Percentiles rank a stretch among this genome's conserved stretches.
These are phyloP conservation scores for Heliconius cydno DNA, from an alignment of 2,888 invertebrate species.

Conservation along the genomic window DNA sequence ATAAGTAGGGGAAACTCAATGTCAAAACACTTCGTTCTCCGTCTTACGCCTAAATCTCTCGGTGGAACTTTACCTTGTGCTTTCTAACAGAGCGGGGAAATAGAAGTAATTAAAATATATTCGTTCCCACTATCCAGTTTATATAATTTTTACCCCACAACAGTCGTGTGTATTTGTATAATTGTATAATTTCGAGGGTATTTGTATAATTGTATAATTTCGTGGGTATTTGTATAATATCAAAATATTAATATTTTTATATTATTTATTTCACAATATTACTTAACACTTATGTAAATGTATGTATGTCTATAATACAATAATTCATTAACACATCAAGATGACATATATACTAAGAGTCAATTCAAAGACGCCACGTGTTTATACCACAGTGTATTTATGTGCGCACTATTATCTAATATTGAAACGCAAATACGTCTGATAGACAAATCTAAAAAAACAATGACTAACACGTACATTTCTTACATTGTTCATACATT, in stretches of 20 bases:
- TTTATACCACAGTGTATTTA: not conserved
- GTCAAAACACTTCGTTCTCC: no score
- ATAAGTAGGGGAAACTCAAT: no score
- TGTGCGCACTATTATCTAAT: slow-evolving; percentile 23
- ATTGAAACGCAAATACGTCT: slow-evolving; percentile 10
- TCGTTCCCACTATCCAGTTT: no score
- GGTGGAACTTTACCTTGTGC: not conserved
- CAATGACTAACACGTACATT: slow-evolving; percentile 14
- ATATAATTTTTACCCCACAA: no score
- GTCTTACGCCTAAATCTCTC: not conserved
- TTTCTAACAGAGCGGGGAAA: not conserved
- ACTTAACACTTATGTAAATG: not conserved
- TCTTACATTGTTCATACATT: not conserved
- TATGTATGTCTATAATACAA: not conserved
- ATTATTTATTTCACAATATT: slow-evolving; percentile 13
- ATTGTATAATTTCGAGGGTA: not conserved
- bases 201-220: not conserved
- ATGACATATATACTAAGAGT: not conserved
- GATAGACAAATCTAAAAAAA: slow-evolving; percentile 2
- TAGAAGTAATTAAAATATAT: no score
- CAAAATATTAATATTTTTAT: not conserved
- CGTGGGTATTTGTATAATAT: not conserved
- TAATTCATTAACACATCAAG: not conserved
- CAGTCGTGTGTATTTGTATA: no score
- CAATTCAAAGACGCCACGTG: slow-evolving; percentile 2